These are phyloP conservation scores for Bibio marci DNA, from an alignment of 2,888 invertebrate genomes.

Conservation along the genomic window DNA sequence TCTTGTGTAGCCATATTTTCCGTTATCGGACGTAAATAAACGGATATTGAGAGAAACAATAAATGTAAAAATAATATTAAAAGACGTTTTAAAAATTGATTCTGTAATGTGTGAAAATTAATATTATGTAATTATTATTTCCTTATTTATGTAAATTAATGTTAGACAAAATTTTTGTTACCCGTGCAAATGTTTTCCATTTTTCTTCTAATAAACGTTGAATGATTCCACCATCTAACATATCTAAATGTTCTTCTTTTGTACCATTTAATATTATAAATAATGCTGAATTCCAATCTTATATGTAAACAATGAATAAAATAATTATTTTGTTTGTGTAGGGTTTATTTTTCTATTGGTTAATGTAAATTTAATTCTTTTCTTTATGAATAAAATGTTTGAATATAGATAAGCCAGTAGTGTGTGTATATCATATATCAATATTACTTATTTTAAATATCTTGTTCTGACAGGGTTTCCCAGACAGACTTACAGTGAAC, in stretches of 20 bases:
- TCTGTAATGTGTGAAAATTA: constrained; percentile 33
- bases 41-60: constrained; percentile 70
- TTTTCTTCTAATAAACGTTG: constrained; percentile 93
- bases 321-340: too few relatives aligned
- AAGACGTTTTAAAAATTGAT: constrained; percentile 82
- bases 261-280: constrained; percentile 96
- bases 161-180: constrained; percentile 24
- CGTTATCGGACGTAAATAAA: constrained; percentile 68
- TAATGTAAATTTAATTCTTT: too few relatives aligned
- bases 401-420: too few relatives aligned
- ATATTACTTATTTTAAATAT: too few relatives aligned
- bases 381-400: too few relatives aligned
- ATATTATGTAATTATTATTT: background rate
- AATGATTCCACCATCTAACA: constrained; percentile 97
- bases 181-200: constrained; percentile 97
- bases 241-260: constrained; percentile 94
- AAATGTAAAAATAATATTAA: constrained; percentile 77
- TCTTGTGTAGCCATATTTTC: constrained; percentile 13
- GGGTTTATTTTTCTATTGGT: too few relatives aligned
- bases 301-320: too few relatives aligned
- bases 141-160: background rate
- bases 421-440: too few relatives aligned
- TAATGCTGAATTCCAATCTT: constrained; percentile 96
- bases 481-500: too few relatives aligned
- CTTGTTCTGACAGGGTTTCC: too few relatives aligned